Evolutionary conservation across 2,797 vertebrate genomes (phyloP).

Genomic region (Chiloscyllium punctatum): DNA sequence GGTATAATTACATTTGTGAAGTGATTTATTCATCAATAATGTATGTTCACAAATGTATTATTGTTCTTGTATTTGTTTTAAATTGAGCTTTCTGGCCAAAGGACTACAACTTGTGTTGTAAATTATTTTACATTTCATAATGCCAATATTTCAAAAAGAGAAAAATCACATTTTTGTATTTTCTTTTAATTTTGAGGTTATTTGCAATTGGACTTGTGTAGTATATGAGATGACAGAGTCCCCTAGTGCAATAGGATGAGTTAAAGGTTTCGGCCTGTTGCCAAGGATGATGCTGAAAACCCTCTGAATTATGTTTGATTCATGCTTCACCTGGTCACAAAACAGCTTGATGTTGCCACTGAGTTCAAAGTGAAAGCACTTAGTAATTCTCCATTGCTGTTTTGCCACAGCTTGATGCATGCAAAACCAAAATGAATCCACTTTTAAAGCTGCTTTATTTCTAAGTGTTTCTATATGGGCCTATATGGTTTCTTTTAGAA

Average conservation of each 20-base stretch:
- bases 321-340: neutral
- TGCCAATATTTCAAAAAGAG: neutral
- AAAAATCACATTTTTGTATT: neutral
- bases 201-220: neutral
- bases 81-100: conserved; percentile 3
- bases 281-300: neutral
- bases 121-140: neutral
- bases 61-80: neutral
- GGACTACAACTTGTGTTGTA: neutral
- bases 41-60: neutral
- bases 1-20: neutral
- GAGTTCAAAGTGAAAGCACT: neutral
- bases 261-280: neutral
- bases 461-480: neutral
- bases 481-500: neutral
- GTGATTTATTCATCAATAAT: conserved; percentile 24
- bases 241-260: neutral
- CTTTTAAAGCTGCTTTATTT: neutral
- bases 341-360: neutral
- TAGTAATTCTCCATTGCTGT: neutral
- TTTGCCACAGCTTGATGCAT: neutral
- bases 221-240: neutral
- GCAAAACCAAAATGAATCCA: neutral
- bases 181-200: neutral
- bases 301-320: neutral